Evolutionary conservation across 2,888 invertebrate species (phyloP), one percentile per base, ranked within the genome.

Genomic region (Tachina fera): DNA sequence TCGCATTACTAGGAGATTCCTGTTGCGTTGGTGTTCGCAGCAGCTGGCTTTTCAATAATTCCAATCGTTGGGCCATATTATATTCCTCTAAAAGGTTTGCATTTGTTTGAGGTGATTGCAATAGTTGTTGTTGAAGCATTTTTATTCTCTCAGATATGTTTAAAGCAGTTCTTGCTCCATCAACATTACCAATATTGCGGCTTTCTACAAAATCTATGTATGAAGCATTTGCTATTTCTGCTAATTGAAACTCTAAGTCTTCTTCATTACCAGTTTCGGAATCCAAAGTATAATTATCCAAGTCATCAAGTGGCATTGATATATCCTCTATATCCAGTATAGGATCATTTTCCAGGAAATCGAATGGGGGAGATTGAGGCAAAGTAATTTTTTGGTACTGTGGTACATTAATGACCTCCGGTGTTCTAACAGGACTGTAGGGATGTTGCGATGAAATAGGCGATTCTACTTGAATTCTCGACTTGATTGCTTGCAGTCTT

Each of bases 361-460:
- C 45, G 14, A 41, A 76, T 9, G 76, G 71, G 11, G 84, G 77
- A 14, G 80, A 71, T 51, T n/a, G 43, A 14, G 9, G 65, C 14
- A 81, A 63, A 1, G 10, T 22, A 47, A 84, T 10, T 8, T 77
- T 76, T 49, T 65, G 16, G 49, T 77, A 77, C 31, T 49, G 19
- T 39, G 75, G 79, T n/a, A 81, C 9, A 58, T 80, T 61, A 51
- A 22, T 6, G 39, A 43, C 5, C 1, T 81, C 77, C 2, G 84
- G 81, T 5, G 81, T 84, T 76, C 63, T 68, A 16, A 74, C 49
- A 3, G 81, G 84, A 39, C 72, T 84, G 39, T 77, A 81, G 0
- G 61, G 53, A n/a, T 68, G n/a, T n/a, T 19, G n/a, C 5, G 39
- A 22, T 16, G 76, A 9, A 13, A 8, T 31, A 0, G 49, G 22